Evolutionary conservation across 2,888 invertebrate species (phyloP).

Genomic region (Thecophora atra): DNA sequence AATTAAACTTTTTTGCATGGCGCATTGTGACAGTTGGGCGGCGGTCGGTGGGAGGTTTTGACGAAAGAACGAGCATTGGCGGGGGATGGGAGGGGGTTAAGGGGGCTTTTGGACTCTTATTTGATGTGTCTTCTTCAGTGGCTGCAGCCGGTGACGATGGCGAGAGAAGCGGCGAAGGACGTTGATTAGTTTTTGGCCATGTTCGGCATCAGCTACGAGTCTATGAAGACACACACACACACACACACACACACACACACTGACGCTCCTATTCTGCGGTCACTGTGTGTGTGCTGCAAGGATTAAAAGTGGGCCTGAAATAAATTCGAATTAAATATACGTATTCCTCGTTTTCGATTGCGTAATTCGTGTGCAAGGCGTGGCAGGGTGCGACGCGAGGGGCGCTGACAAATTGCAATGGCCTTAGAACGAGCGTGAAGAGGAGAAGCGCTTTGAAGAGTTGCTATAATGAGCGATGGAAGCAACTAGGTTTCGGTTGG

Average conservation of each 20-base stretch:
- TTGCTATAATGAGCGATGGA: conserved; percentile 63
- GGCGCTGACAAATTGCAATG: conserved; percentile 22
- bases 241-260: neutral
- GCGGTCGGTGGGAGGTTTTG: neutral
- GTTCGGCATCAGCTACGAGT: neutral
- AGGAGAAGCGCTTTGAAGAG: conserved; percentile 33
- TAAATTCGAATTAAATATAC: conserved; percentile 62
- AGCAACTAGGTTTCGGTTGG: conserved; percentile 46
- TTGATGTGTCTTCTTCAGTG: neutral
- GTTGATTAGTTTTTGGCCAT: conserved; percentile 11
- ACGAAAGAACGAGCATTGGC: no score
- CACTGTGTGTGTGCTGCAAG: conserved; percentile 36
- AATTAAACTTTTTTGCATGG: conserved; percentile 24
- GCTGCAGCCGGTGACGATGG: neutral
- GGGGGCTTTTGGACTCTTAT: conserved; percentile 1
- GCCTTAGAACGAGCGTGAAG: conserved; percentile 38
- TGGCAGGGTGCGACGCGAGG: neutral
- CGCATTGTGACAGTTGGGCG: conserved; percentile 24
- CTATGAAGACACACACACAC: neutral
- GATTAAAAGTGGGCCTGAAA: conserved; percentile 52
- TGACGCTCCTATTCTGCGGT: conserved; percentile 2
- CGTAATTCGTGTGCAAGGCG: conserved; percentile 56
- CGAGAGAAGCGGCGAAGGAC: conserved; percentile 11
- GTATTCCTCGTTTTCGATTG: conserved; percentile 60
- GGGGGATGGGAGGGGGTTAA: conserved; percentile 3